A percentile compares a stretch with the other conserved stretches of the same genome.
These are phyloP conservation scores for Typhlichthys subterraneus DNA, from an alignment of 2,797 vertebrate genomes.

Conservation along the genomic window DNA sequence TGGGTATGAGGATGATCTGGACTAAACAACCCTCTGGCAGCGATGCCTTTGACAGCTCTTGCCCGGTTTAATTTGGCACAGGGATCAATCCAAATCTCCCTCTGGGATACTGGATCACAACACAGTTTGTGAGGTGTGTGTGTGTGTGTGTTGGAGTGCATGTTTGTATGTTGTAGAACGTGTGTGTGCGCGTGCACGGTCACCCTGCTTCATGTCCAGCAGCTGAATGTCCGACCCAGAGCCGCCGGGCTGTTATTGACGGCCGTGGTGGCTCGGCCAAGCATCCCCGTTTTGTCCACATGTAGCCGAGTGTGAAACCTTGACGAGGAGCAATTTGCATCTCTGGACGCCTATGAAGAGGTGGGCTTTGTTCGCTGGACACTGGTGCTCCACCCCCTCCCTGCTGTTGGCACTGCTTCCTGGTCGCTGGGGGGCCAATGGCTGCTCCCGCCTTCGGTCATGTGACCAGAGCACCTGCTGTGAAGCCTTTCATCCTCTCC, in stretches of 20 bases:
- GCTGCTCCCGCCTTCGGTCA: slow-evolving; percentile 60
- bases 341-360: slow-evolving; percentile 74
- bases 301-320: slow-evolving; percentile 76
- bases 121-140: not conserved
- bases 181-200: not conserved
- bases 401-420: slow-evolving; percentile 56
- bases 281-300: slow-evolving; percentile 68
- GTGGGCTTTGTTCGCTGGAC: slow-evolving; percentile 69
- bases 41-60: slow-evolving; percentile 65
- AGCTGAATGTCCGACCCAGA: slow-evolving; percentile 41
- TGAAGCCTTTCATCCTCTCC: slow-evolving; percentile 63
- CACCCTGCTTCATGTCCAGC: slow-evolving; percentile 46
- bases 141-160: not conserved
- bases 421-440: slow-evolving; percentile 39
- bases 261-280: slow-evolving; percentile 46
- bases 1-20: slow-evolving; percentile 57
- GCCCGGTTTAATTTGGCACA: slow-evolving; percentile 55
- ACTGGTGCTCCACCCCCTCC: slow-evolving; percentile 60
- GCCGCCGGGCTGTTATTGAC: slow-evolving; percentile 46
- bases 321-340: slow-evolving; percentile 77
- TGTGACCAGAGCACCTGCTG: slow-evolving; percentile 73
- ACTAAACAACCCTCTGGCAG: slow-evolving; percentile 49
- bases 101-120: slow-evolving; percentile 56
- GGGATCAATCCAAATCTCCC: slow-evolving; percentile 52
- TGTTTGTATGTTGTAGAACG: too few species aligned